phyloP scores from a whole-genome alignment of 2,113 vertebrate species.

The Oenanthe melanoleuca region DNA sequence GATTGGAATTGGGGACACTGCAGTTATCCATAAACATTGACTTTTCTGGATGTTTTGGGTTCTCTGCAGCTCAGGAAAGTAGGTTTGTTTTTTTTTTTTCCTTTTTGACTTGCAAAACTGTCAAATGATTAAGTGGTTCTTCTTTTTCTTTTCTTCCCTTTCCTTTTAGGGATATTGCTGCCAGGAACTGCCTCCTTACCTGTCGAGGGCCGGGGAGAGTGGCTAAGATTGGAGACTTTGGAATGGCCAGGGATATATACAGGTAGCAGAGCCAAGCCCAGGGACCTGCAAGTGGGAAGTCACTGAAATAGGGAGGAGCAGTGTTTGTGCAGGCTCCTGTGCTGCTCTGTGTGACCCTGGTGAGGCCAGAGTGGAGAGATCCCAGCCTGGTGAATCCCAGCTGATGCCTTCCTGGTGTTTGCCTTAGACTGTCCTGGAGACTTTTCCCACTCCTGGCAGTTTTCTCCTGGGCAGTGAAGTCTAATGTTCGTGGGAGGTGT shows the following conservation, averaged over 20 bases:
- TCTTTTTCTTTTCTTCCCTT: conserved; percentile 2
- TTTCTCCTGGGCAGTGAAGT: background rate
- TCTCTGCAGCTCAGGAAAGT: background rate
- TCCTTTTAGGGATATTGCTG: conserved; percentile 90
- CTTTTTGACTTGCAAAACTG: background rate
- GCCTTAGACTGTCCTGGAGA: background rate
- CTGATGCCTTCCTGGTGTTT: background rate
- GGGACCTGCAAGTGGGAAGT: background rate
- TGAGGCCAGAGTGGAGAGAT: background rate
- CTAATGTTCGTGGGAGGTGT: background rate
- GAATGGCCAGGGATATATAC: conserved; percentile 99
- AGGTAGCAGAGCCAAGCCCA: conserved; percentile 76
- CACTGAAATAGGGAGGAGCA: background rate
- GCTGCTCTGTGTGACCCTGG: background rate
- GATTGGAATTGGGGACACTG: background rate
- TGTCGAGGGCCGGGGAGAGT: conserved; percentile 90
- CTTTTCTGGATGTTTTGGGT: background rate
- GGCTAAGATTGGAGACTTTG: conserved; percentile 98
- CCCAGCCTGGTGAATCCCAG: background rate
- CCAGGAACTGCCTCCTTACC: conserved; percentile 95
- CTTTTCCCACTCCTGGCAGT: background rate
- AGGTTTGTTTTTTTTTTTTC: background rate
- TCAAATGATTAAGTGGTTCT: background rate
- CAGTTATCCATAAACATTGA: background rate
- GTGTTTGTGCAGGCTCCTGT: background rate